A percentile compares a stretch with the other conserved stretches of the same genome.
phyloP scores from a whole-genome alignment of 2,888 invertebrate species.

The Scotopteryx bipunctaria region DNA sequence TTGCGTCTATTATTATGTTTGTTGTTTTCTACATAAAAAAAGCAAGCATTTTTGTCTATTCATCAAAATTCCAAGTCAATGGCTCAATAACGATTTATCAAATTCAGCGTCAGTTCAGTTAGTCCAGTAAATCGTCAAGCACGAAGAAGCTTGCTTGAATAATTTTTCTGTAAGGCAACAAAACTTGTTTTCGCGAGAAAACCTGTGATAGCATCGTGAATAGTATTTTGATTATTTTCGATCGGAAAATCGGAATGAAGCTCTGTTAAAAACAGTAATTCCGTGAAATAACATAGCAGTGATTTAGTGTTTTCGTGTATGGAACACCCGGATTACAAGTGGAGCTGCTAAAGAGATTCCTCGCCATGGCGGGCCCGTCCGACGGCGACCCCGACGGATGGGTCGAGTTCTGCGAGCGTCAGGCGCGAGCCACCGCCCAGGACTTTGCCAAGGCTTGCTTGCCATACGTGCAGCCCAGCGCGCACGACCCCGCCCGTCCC shows the following conservation, averaged over 20 bases:
- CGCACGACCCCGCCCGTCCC: constrained; percentile 85
- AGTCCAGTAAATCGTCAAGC: no score
- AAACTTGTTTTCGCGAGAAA: constrained; percentile 77
- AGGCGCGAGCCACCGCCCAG: constrained; percentile 92
- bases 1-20: no score
- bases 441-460: constrained; percentile 95
- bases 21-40: no score
- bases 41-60: neutral
- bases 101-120: no score
- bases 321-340: constrained; percentile 64
- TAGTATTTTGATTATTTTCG: constrained; percentile 65
- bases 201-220: constrained; percentile 71
- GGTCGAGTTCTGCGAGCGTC: constrained; percentile 94
- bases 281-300: constrained; percentile 39
- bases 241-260: constrained; percentile 60
- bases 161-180: constrained; percentile 47
- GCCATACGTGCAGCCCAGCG: constrained; percentile 88
- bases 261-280: constrained; percentile 42
- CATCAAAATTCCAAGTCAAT: no score
- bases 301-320: constrained; percentile 50
- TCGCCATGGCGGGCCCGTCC: constrained; percentile 82
- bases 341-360: constrained; percentile 79
- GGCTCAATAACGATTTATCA: no score
- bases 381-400: constrained; percentile 87
- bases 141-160: neutral